These are phyloP conservation scores for Tragelaphus buxtoni DNA, from an alignment of 2,113 vertebrate genomes.

Conservation along the genomic window DNA sequence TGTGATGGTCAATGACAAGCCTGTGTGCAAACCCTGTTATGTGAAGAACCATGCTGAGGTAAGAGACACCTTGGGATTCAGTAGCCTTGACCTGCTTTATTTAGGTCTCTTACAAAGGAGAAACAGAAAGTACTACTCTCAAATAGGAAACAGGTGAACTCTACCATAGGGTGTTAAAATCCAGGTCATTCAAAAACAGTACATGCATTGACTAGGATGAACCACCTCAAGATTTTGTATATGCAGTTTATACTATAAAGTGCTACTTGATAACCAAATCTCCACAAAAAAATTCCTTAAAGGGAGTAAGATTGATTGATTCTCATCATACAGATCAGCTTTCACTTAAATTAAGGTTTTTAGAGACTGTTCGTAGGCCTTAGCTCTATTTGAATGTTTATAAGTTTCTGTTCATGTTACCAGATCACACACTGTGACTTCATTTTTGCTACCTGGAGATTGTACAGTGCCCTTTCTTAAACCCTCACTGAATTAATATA, in stretches of 20 bases:
- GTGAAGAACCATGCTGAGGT: constrained; percentile 95
- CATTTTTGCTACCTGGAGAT: not conserved
- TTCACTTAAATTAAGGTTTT: not conserved
- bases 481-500: not conserved
- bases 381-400: not conserved
- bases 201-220: not conserved
- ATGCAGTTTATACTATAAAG: not conserved
- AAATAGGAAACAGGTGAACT: not conserved
- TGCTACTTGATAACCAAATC: not conserved
- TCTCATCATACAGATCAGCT: not conserved
- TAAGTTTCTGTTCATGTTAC: not conserved
- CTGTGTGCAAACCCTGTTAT: constrained; percentile 94
- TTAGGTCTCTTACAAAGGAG: not conserved
- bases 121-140: not conserved
- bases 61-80: constrained; percentile 42
- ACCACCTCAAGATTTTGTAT: not conserved
- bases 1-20: constrained; percentile 93
- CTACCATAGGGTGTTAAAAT: not conserved
- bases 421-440: not conserved
- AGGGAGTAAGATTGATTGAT: constrained; percentile 4
- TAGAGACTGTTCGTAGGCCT: not conserved
- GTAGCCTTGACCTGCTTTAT: not conserved
- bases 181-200: not conserved
- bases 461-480: not conserved
- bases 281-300: not conserved